These are phyloP conservation scores for Alcis repandata DNA, from an alignment of 2,888 invertebrate genomes.

Conservation along the genomic window DNA sequence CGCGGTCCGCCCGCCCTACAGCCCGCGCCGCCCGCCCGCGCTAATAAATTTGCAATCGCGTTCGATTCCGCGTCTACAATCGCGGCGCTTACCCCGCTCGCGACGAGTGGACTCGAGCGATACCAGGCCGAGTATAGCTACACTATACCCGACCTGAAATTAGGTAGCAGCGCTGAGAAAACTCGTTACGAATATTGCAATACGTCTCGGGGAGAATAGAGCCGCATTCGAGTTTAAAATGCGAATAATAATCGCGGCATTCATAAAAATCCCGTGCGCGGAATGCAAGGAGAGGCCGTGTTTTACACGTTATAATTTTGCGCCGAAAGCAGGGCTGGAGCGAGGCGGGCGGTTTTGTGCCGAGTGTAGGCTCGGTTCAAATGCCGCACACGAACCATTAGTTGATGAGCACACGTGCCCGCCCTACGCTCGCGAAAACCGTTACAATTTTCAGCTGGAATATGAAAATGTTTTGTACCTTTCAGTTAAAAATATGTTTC, in stretches of 20 bases:
- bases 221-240: constrained; percentile 85
- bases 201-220: constrained; percentile 83
- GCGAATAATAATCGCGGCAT: constrained; percentile 85
- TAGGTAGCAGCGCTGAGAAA: constrained; percentile 82
- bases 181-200: constrained; percentile 86
- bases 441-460: constrained; percentile 83
- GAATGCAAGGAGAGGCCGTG: constrained; percentile 84
- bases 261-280: constrained; percentile 84
- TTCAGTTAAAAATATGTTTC: constrained; percentile 79
- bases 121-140: constrained; percentile 46
- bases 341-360: constrained; percentile 79
- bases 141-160: constrained; percentile 78
- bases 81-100: constrained; percentile 59
- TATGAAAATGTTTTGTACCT: constrained; percentile 83
- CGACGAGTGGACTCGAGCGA: constrained; percentile 64
- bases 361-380: constrained; percentile 85
- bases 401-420: constrained; percentile 85
- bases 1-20: constrained; percentile 61
- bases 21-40: constrained; percentile 51
- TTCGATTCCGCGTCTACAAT: constrained; percentile 74
- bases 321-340: constrained; percentile 81
- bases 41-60: constrained; percentile 85
- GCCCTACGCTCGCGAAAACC: constrained; percentile 71
- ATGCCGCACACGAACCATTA: constrained; percentile 87
- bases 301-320: constrained; percentile 86